These are phyloP conservation scores for Labroides dimidiatus DNA, from an alignment of 2,797 vertebrate species.

Conservation along the genomic window DNA sequence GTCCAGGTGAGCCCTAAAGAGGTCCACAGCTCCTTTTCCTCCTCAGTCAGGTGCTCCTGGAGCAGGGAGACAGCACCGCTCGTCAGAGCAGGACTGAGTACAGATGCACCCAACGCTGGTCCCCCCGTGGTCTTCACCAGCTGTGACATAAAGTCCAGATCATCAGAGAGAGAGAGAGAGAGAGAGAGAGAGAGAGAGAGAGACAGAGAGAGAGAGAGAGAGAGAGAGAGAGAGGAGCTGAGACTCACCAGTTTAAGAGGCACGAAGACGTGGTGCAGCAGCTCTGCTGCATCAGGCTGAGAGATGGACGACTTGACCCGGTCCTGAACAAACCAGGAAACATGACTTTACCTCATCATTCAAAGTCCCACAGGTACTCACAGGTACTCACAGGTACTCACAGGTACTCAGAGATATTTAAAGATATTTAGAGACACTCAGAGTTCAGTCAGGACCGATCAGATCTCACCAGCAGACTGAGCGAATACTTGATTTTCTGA, in stretches of 20 bases:
- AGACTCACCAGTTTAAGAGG: slow-evolving; percentile 85
- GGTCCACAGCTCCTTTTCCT: slow-evolving; percentile 84
- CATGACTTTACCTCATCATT: not conserved
- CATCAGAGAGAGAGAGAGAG: not conserved
- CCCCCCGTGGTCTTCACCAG: slow-evolving; percentile 87
- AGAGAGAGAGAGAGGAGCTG: not conserved
- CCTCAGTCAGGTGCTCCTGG: slow-evolving; percentile 76
- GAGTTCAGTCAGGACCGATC: not conserved
- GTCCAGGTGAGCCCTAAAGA: slow-evolving; percentile 89
- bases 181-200: too few species aligned
- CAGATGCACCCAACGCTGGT: slow-evolving; percentile 71
- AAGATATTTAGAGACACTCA: too few species aligned
- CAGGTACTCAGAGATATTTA: too few species aligned
- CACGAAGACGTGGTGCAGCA: slow-evolving; percentile 87
- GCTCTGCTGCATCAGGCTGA: slow-evolving; percentile 84
- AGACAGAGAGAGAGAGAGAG: too few species aligned
- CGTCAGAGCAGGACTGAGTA: slow-evolving; percentile 86
- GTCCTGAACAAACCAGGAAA: slow-evolving; percentile 75
- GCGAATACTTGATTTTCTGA: slow-evolving; percentile 90
- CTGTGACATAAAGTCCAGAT: slow-evolving; percentile 63
- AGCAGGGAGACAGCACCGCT: slow-evolving; percentile 85
- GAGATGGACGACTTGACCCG: slow-evolving; percentile 83
- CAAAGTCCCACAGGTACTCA: not conserved
- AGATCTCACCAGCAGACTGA: slow-evolving; percentile 88
- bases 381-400: too few species aligned